phyloP scores from a whole-genome alignment of 2,113 vertebrate species.

The Hipposideros armiger region DNA sequence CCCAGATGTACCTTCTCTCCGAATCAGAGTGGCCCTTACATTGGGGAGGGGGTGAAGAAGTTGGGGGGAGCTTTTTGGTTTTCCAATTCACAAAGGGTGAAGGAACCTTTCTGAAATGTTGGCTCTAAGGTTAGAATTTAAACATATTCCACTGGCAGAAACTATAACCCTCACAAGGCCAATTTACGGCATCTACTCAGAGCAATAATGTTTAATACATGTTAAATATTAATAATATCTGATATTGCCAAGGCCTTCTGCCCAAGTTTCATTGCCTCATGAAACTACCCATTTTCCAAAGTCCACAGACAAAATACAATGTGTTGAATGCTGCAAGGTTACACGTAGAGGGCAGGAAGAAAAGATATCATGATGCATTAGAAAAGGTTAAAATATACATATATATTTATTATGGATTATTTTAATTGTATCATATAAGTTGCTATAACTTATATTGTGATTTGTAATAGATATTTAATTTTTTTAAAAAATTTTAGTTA shows the following conservation, averaged over 20 bases:
- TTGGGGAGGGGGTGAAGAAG: neutral
- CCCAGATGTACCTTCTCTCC: neutral
- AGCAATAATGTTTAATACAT: slow-evolving; percentile 61
- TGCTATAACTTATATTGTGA: neutral
- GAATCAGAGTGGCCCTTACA: neutral
- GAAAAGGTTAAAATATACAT: neutral
- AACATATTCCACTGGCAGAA: neutral
- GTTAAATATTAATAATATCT: slow-evolving; percentile 65
- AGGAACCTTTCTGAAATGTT: slow-evolving; percentile 44
- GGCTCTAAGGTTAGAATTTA: slow-evolving; percentile 31
- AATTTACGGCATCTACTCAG: slow-evolving; percentile 42
- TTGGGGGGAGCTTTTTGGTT: neutral
- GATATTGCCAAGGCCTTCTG: slow-evolving; percentile 39
- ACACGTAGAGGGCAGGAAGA: slow-evolving; percentile 2
- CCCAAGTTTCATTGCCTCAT: slow-evolving; percentile 43
- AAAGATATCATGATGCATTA: neutral
- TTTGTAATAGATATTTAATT: neutral
- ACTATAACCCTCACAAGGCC: neutral
- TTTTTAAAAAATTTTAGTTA: neutral
- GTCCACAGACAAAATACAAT: neutral
- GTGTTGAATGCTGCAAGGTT: slow-evolving; percentile 15
- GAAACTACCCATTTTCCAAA: slow-evolving; percentile 43
- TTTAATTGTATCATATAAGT: neutral
- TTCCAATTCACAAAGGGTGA: neutral
- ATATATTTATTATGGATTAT: neutral